phyloP scores from a whole-genome alignment of 2,797 vertebrate species.

The Squalus acanthias region DNA sequence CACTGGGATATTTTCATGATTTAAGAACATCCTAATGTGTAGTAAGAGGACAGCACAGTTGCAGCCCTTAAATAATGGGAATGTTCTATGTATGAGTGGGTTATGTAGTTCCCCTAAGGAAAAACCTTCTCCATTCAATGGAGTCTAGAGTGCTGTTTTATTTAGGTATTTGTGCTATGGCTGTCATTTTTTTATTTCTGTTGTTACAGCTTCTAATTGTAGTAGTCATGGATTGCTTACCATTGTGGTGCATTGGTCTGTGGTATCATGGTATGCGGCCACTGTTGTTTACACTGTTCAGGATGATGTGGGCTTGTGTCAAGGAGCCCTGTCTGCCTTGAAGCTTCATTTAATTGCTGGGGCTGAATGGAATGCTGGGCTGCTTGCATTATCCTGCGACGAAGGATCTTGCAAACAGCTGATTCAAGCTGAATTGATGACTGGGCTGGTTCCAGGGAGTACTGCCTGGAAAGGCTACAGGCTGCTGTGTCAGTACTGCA shows the following conservation, averaged over 20 bases:
- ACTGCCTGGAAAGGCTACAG: neutral
- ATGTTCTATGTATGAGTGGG: neutral
- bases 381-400: neutral
- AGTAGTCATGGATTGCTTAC: neutral
- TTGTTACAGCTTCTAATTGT: too few species aligned
- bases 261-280: neutral
- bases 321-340: neutral
- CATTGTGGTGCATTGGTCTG: neutral
- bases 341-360: neutral
- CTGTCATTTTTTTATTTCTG: neutral
- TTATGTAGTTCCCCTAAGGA: neutral
- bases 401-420: neutral
- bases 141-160: neutral
- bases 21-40: neutral
- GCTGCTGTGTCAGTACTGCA: neutral
- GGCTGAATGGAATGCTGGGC: neutral
- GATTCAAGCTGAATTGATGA: neutral
- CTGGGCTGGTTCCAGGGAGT: neutral
- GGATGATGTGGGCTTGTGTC: neutral
- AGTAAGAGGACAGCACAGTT: neutral
- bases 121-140: neutral
- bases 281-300: neutral
- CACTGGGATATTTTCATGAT: neutral
- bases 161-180: neutral
- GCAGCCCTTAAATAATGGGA: neutral